Percentiles rank a stretch among this genome's conserved stretches.
phyloP scores from a whole-genome alignment of 2,113 vertebrate genomes.

The Psammodynastes pulverulentus region DNA sequence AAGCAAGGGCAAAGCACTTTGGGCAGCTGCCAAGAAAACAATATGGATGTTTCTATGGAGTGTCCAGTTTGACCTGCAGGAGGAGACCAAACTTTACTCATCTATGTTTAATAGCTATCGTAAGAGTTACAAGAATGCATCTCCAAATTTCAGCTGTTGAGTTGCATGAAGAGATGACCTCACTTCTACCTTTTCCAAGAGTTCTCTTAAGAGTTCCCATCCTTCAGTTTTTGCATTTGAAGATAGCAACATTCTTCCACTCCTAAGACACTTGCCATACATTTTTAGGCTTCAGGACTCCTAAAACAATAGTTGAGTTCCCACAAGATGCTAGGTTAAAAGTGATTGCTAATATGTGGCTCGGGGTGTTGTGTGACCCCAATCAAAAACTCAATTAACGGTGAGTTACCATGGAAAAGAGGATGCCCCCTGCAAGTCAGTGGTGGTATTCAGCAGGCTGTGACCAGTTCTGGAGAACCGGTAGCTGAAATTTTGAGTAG shows the following conservation, averaged over 20 bases:
- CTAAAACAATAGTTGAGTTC: not conserved
- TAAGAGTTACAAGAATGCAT: not conserved
- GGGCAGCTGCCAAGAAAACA: not conserved
- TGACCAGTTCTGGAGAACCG: too few species aligned
- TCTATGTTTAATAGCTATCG: not conserved
- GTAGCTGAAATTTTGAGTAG: too few species aligned
- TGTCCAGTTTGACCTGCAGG: not conserved
- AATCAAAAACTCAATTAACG: not conserved
- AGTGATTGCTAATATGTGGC: not conserved
- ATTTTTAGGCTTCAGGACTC: not conserved
- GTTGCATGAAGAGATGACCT: not conserved
- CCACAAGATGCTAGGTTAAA: not conserved
- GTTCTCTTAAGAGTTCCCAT: not conserved
- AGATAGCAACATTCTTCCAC: not conserved
- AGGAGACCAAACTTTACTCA: not conserved
- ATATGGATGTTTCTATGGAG: not conserved
- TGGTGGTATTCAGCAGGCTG: too few species aligned
- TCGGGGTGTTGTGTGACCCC: not conserved
- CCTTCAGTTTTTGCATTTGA: not conserved
- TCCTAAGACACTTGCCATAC: not conserved
- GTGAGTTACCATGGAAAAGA: not conserved
- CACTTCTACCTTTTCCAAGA: not conserved
- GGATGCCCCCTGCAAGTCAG: not conserved
- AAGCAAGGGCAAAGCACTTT: not conserved
- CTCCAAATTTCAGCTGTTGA: not conserved